These are phyloP conservation scores for Tragelaphus eurycerus DNA, from an alignment of 2,797 vertebrate species.

Conservation along the genomic window DNA sequence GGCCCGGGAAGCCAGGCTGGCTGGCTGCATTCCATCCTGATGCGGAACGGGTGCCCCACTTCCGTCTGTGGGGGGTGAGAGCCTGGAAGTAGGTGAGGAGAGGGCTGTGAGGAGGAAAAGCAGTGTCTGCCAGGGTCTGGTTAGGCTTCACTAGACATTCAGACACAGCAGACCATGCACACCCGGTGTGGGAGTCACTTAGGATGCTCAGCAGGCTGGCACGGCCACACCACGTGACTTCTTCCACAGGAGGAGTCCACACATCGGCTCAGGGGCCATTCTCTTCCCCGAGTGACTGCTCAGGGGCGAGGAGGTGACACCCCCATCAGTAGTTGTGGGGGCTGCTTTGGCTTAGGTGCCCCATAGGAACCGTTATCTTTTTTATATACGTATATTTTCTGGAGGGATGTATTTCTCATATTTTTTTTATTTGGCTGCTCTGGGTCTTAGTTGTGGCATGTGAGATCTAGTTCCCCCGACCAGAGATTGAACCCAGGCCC, in stretches of 20 bases:
- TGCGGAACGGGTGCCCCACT: accelerated
- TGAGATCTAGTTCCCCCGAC: neutral
- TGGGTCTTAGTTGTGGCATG: neutral
- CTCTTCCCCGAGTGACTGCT: neutral
- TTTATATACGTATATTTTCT: neutral
- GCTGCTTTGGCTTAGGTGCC: neutral
- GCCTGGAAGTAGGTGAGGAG: neutral
- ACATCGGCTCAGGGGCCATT: neutral
- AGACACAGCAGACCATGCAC: neutral
- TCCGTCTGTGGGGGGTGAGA: neutral
- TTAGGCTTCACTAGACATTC: neutral
- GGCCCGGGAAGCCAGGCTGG: neutral
- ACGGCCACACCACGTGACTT: accelerated
- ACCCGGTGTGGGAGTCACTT: accelerated
- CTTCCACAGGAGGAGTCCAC: neutral
- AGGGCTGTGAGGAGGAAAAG: neutral
- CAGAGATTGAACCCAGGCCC: neutral
- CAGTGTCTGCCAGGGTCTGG: accelerated
- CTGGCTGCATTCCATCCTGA: neutral
- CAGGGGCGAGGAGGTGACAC: neutral
- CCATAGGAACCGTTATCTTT: neutral
- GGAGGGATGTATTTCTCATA: neutral
- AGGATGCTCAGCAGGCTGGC: neutral
- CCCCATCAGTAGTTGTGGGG: no score
- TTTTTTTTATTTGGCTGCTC: neutral